A percentile compares a stretch with the other conserved stretches of the same genome.
phyloP scores from a whole-genome alignment of 2,113 vertebrate species.

The Australoheros scitulus region DNA sequence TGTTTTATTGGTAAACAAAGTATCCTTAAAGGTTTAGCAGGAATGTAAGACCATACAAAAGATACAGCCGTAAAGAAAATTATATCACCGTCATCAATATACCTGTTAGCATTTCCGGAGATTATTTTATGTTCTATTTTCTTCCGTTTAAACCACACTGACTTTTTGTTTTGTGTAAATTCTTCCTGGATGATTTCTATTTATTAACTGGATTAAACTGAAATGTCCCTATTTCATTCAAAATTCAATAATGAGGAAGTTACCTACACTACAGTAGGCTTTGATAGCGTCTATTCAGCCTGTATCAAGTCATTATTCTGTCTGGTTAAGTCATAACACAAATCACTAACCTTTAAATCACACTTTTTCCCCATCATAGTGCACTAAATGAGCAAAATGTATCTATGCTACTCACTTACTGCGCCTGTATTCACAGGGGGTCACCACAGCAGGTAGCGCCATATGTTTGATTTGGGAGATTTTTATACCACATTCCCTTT shows the following conservation, averaged over 20 bases:
- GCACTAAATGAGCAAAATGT: background rate
- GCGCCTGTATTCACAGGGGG: background rate
- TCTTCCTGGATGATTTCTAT: fast-evolving
- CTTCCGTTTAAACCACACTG: background rate
- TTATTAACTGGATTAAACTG: background rate
- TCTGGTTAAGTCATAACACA: background rate
- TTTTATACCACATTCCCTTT: background rate
- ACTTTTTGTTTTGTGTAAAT: background rate
- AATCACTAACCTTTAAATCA: background rate
- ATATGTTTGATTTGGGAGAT: background rate
- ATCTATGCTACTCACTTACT: background rate
- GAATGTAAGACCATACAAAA: background rate
- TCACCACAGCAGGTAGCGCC: background rate
- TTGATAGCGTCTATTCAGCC: background rate
- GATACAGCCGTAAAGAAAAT: background rate
- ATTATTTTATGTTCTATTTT: background rate
- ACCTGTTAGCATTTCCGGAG: background rate
- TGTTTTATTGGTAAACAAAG: slow-evolving; percentile 2
- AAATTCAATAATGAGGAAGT: background rate
- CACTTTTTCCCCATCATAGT: background rate
- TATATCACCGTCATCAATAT: background rate
- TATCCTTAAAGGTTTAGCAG: background rate
- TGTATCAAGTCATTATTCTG: background rate
- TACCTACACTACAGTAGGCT: background rate
- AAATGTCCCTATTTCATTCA: background rate